Evolutionary conservation across 2,113 vertebrate genomes (phyloP), one percentile per base, ranked within the genome.

Genomic region (Chaetodon auriga): DNA sequence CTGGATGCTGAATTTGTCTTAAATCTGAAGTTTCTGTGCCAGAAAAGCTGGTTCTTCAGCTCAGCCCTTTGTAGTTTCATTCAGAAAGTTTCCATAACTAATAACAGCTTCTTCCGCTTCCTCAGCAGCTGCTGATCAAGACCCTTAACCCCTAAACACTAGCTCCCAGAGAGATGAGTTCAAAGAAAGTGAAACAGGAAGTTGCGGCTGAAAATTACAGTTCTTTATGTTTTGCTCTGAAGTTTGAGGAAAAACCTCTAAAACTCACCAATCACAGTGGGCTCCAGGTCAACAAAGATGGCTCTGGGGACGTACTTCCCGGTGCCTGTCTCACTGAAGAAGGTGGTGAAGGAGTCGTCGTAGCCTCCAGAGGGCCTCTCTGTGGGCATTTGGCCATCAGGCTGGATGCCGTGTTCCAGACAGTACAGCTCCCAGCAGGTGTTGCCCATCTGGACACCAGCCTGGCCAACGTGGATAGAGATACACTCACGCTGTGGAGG

Each of bases 261-360:
- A 12, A 35, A 86, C 75, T 89, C 77, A 94, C 93, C 93, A 0
- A 94, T 94, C 1, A 94, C 93, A 0, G 90, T 94, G 19, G 93
- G 93, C 68, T 94, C 93, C 87, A 94, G 90, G 83, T 94, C 93
- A 1, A 94, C 93, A 15, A 94, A 93, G 84, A 93, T 93, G 62
- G 92, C 92, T 15, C 92, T 75, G 75, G 92, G 92, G 72, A 94
- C 93, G 7, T 92, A 93, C 61, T 93, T 94, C 75, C 92, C 92
- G 0, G 43, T 77, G 61, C 92, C 92, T 0, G 93, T 94, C 57
- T 92, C 90, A 15, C 92, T 94, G 78, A 94, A 94, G 86, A 94
- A 94, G 21, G 93, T 94, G 60, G 92, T 93, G 87, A 93, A 94
- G 70, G 93, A 94, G 86, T 94, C 92, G 0, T 94, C 92, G 9